A percentile compares a stretch with the other conserved stretches of the same genome.
phyloP scores from a whole-genome alignment of 1,140 invertebrate genomes.

The Lethocerus indicus region DNA sequence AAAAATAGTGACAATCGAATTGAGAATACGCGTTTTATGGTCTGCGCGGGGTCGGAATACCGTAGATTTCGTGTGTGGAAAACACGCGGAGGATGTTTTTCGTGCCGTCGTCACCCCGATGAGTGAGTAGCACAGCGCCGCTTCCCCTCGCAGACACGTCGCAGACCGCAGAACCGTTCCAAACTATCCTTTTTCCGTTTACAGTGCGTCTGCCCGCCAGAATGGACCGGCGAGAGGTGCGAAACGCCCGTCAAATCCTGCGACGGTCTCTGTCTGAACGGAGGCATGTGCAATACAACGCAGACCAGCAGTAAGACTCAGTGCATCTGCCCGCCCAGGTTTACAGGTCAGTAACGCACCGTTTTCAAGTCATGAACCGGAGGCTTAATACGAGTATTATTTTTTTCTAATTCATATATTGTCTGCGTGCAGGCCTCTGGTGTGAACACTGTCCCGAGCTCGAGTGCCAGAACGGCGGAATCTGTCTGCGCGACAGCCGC shows the following conservation, averaged over 20 bases:
- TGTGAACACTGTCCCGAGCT: conserved; percentile 23
- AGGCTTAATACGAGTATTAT: background rate
- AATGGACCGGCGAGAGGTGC: conserved; percentile 47
- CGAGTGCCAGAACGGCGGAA: conserved; percentile 26
- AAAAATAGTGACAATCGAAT: no score
- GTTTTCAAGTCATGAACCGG: background rate
- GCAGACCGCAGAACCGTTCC: no score
- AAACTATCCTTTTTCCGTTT: background rate
- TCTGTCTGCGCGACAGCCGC: conserved; percentile 19
- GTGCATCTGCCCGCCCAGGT: conserved; percentile 28
- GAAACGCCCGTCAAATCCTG: conserved; percentile 35
- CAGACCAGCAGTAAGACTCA: conserved; percentile 17
- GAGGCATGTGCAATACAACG: conserved; percentile 31
- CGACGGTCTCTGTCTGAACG: conserved; percentile 29
- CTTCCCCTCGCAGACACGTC: no score
- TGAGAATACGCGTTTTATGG: no score
- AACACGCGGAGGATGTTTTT: no score
- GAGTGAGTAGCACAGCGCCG: no score
- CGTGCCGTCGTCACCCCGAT: no score
- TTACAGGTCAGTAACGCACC: conserved; percentile 23
- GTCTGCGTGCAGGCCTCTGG: conserved; percentile 15
- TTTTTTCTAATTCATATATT: background rate
- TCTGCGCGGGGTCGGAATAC: no score
- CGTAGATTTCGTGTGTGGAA: no score
- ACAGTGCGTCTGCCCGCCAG: conserved; percentile 38